Conservation (phyloP, 2,888 invertebrate species). For the Dicyrtomina minuta region DNA sequence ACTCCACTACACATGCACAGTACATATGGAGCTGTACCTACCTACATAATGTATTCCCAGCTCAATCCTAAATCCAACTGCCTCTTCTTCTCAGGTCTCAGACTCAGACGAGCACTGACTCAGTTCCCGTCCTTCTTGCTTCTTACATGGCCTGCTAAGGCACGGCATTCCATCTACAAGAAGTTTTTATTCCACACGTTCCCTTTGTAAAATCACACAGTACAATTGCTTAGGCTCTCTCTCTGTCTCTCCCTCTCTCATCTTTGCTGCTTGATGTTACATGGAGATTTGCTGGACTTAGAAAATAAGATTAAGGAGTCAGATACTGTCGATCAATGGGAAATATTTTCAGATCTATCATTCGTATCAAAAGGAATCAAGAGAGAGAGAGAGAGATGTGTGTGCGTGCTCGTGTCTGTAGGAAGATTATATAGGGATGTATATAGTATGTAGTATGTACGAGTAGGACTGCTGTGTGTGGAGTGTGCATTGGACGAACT, state of each 20-base stretch:
- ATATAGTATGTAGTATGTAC: not conserved
- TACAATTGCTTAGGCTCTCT: slow-evolving; percentile 19
- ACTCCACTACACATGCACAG: slow-evolving; percentile 6
- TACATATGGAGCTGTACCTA: not conserved
- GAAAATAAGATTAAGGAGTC: slow-evolving; percentile 29
- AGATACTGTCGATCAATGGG: slow-evolving; percentile 35
- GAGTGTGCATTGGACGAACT: no score
- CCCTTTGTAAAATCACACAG: slow-evolving; percentile 26
- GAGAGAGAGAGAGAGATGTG: not conserved
- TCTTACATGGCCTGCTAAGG: not conserved
- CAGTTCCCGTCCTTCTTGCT: slow-evolving; percentile 12
- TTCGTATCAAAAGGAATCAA: slow-evolving; percentile 25
- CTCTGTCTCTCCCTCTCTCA: slow-evolving; percentile 4
- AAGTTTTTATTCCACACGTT: slow-evolving; percentile 5
- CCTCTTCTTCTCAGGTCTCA: slow-evolving; percentile 15
- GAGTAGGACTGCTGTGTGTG: not conserved
- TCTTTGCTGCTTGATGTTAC: slow-evolving; percentile 1
- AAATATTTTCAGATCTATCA: slow-evolving; percentile 35
- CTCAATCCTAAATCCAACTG: no score
- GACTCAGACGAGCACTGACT: no score
- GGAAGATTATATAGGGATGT: not conserved
- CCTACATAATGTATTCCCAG: no score
- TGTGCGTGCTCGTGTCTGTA: not conserved
- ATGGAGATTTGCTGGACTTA: not conserved
- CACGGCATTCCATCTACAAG: not conserved